Base-by-base conservation (phyloP, 1,140 invertebrate species). In the Drosophila kepulauana region DNA sequence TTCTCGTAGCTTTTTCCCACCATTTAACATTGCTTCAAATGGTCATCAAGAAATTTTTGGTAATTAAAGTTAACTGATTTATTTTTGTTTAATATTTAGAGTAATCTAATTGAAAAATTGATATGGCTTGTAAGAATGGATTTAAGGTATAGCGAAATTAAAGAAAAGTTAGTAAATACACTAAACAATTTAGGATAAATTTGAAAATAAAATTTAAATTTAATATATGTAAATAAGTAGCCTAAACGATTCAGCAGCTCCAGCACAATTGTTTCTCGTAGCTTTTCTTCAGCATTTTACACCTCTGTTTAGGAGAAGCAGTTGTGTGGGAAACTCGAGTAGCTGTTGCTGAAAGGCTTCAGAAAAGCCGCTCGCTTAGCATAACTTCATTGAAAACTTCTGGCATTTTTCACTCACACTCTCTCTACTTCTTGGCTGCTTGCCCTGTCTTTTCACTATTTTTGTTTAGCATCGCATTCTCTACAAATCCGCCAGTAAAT, bases 401-500 rank as follows among this genome's bases (percentile, higher is more conserved):
- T 6, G 11, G 13, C 35, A 52, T 51, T 63, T 63, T 33, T 51
- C 15, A 20, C 35, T 41, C 16, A 35, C 35, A 1, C 13, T 35
- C 30, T 35, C 2, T 35, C 1, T 56, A 7, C 35, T 38, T 8
- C 16, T 4, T 57, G 15, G 5, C 7, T 20, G 5, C 8, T 5
- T 41, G 41, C 5, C 41, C 8, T n/a, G 3, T 41, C 10, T 57
- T 6, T 38, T 38, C 8, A 38, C 33, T 57, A 8, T 41, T 45
- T 59, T 30, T 59, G 13, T 59, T 45, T 58, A 20, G 56, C 41
- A 58, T 58, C 20, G 7, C 62, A 28, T 43, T 56, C 41, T 56
- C 30, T 57, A 28, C 13, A 68, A 74, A 69, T 69, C 57, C 71
- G 57, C 16, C 49, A n/a, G 46, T 57, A 74, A 69, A 74, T 74